These are phyloP conservation scores for Drepana arcuata DNA, from an alignment of 1,140 invertebrate genomes.

Conservation along the genomic window DNA sequence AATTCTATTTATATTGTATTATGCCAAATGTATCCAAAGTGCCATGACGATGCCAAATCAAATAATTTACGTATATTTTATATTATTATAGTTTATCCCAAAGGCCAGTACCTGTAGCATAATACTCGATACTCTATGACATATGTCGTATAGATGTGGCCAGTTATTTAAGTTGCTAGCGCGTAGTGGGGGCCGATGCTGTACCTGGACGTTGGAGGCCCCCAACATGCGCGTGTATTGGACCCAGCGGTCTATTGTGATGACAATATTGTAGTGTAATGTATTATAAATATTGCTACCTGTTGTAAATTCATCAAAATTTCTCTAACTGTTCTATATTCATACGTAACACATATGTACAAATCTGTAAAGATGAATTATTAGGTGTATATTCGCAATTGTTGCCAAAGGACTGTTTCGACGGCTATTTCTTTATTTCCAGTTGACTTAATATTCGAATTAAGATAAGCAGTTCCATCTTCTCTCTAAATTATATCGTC, in stretches of 20 bases:
- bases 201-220: too few species aligned
- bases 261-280: slow-evolving; percentile 34
- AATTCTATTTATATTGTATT: slow-evolving; percentile 25
- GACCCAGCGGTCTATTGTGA: slow-evolving; percentile 16
- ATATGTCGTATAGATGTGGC: slow-evolving; percentile 25
- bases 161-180: too few species aligned
- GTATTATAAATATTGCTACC: slow-evolving; percentile 5
- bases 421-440: too few species aligned
- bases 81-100: slow-evolving; percentile 27
- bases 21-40: slow-evolving; percentile 44
- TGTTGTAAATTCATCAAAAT: too few species aligned
- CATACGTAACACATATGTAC: slow-evolving; percentile 27
- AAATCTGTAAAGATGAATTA: too few species aligned
- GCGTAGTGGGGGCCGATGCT: too few species aligned
- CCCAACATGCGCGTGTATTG: too few species aligned
- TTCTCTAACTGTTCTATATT: neutral
- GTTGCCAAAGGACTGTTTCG: neutral
- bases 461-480: neutral
- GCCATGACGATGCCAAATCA: slow-evolving; percentile 36
- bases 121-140: slow-evolving; percentile 48
- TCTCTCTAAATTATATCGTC: slow-evolving; percentile 11
- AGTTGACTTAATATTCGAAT: too few species aligned
- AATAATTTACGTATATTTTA: slow-evolving; percentile 18
- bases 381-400: neutral
- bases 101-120: slow-evolving; percentile 65